Evolutionary conservation across 2,888 invertebrate species (phyloP).

Genomic region (Helleia helle): DNA sequence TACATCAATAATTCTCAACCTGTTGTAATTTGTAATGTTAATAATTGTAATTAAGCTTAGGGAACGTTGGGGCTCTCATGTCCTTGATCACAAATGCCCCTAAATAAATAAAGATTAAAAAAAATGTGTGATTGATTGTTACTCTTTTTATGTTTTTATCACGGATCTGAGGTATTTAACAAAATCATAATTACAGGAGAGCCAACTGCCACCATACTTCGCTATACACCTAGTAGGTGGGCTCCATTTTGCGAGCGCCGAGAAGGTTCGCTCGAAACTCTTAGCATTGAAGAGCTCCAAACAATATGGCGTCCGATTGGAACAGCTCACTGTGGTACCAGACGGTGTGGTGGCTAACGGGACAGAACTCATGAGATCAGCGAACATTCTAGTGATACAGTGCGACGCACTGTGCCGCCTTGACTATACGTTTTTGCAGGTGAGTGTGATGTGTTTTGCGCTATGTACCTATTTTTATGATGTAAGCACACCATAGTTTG

Average conservation of each 20-base stretch:
- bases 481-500: no score
- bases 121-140: no score
- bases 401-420: conserved; percentile 75
- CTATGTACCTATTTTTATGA: neutral
- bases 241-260: conserved; percentile 59
- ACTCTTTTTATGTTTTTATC: no score
- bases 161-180: no score
- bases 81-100: no score
- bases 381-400: conserved; percentile 70
- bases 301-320: conserved; percentile 12
- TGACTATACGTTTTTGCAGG: conserved; percentile 81
- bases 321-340: conserved; percentile 16
- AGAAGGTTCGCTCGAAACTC: conserved; percentile 45
- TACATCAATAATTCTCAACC: no score
- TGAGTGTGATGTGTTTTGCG: conserved; percentile 30
- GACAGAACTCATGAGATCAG: conserved; percentile 19
- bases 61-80: no score
- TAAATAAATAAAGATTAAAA: no score
- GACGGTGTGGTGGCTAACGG: conserved; percentile 14
- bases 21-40: no score
- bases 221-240: conserved; percentile 51
- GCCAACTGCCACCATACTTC: conserved; percentile 41
- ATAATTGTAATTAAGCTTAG: no score
- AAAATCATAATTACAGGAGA: conserved; percentile 39
- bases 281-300: conserved; percentile 24